Evolutionary conservation across 2,113 vertebrate genomes (phyloP), one percentile per base, ranked within the genome.

Genomic region (Rhabdomys dilectus): DNA sequence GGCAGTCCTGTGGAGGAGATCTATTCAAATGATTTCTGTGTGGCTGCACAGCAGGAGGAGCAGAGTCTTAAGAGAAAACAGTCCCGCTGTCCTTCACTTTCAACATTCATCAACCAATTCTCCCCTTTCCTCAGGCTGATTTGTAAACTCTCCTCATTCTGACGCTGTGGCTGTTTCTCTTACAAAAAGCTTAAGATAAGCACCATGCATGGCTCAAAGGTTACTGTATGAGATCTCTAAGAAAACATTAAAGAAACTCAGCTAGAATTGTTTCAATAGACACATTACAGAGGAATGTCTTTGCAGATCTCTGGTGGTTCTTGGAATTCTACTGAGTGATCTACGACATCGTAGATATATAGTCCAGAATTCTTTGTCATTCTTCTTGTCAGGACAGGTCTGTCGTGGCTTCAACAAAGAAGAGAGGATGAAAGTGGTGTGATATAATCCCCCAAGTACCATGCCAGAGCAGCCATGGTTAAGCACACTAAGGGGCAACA

Each of bases 131-230:
- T 88, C 60, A 19, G 72, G 75, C 62, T 93, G 70, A 88, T 64
- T 76, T 86, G 31, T 51, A 64, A 64, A 12, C 85, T 89, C 60
- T 87, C 36, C 48, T 68, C 64, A 16, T 75, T n/a, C 53, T 90
- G 56, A 22, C 12, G 5, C 51, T 51, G 7, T 42, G 58, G 0
- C 21, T 93, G 76, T 22, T 94, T 75, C 48, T 95, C 45, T 76
- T 84, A 70, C 31, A n/a, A 88, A 94, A 84, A 48, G 2, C 64
- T 91, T 56, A 76, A 53, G 66, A 87, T 64, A 85, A 89, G 88
- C 34, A 72, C 91, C 36, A 22, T 58, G 58, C 72, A 78, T 13
- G 7, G 16, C 17, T 73, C 88, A 82, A 66, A 80, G 45, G 7
- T 51, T 76, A 80, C 93, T 75, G 88, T 19, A 77, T 26, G 31